Conservation (phyloP, 1,140 invertebrate species). For the Eupeodes corollae region DNA sequence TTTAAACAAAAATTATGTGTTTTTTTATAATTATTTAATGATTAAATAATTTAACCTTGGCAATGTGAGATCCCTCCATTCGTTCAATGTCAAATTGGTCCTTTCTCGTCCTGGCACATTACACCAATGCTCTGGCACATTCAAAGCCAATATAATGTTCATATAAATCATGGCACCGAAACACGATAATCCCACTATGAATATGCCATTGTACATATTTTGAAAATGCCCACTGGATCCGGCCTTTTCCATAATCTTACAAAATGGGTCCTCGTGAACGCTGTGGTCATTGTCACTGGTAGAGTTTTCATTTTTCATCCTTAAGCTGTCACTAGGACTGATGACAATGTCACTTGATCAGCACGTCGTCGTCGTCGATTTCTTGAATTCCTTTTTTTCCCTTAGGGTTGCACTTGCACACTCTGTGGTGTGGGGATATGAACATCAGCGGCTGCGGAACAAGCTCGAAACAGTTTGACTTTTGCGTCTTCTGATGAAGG, state of each 20-base stretch:
- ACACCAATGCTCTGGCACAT: constrained; percentile 46
- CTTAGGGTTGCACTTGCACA: no score
- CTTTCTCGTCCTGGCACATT: constrained; percentile 38
- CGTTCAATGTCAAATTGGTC: constrained; percentile 37
- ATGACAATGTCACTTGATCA: no score
- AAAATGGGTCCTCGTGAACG: constrained; percentile 38
- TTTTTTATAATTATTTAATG: not conserved
- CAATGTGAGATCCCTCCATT: constrained; percentile 41
- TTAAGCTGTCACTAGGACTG: no score
- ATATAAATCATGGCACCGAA: constrained; percentile 38
- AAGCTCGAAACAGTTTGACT: no score
- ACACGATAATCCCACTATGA: constrained; percentile 34
- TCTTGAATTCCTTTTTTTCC: no score
- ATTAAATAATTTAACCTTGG: constrained; percentile 34
- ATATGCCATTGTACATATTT: constrained; percentile 38
- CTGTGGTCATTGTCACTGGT: no score
- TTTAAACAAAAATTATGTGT: not conserved
- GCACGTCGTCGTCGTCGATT: no score
- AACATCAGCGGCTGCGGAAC: no score
- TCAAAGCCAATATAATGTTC: constrained; percentile 41
- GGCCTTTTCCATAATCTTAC: constrained; percentile 39
- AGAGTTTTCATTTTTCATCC: no score
- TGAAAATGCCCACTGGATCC: constrained; percentile 44
- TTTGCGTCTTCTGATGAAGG: no score
- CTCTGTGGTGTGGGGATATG: no score